Conservation (phyloP, 2,888 invertebrate genomes). For the Hybos culiciformis region DNA sequence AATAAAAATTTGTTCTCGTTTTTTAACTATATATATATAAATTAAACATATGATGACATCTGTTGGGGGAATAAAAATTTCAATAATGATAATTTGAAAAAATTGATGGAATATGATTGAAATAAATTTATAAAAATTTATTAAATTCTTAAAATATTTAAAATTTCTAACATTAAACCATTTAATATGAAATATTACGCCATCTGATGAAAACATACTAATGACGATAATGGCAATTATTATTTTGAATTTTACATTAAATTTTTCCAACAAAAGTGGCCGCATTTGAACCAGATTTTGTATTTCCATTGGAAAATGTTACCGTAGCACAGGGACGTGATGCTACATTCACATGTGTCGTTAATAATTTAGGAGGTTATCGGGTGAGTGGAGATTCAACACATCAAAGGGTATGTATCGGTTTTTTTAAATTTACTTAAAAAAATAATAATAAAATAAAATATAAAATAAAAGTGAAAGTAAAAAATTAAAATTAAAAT, state of each 20-base stretch:
- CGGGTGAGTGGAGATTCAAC: slow-evolving; percentile 85
- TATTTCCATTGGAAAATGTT: slow-evolving; percentile 59
- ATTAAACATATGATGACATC: no score
- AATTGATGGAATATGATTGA: no score
- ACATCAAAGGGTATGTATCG: slow-evolving; percentile 75
- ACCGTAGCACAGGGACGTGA: slow-evolving; percentile 64
- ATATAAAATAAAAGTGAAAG: slow-evolving; percentile 1
- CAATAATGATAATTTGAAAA: no score
- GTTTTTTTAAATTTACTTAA: slow-evolving; percentile 22
- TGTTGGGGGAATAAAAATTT: no score
- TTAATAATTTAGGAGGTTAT: slow-evolving; percentile 61
- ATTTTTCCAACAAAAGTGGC: slow-evolving; percentile 45
- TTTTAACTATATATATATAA: no score
- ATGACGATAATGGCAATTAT: no score
- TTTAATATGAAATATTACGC: no score
- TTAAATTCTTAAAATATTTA: no score
- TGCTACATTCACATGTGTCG: slow-evolving; percentile 65
- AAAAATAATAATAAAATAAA: slow-evolving; percentile 7
- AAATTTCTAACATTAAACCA: no score
- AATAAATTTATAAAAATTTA: no score
- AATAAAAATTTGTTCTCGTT: no score
- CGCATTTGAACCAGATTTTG: slow-evolving; percentile 62
- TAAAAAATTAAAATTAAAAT: slow-evolving; percentile 1
- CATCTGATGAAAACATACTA: no score
- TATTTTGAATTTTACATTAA: slow-evolving; percentile 1